Evolutionary conservation across 2,888 invertebrate genomes (phyloP), one percentile per base, ranked within the genome.

Genomic region (Melanostoma scalare): DNA sequence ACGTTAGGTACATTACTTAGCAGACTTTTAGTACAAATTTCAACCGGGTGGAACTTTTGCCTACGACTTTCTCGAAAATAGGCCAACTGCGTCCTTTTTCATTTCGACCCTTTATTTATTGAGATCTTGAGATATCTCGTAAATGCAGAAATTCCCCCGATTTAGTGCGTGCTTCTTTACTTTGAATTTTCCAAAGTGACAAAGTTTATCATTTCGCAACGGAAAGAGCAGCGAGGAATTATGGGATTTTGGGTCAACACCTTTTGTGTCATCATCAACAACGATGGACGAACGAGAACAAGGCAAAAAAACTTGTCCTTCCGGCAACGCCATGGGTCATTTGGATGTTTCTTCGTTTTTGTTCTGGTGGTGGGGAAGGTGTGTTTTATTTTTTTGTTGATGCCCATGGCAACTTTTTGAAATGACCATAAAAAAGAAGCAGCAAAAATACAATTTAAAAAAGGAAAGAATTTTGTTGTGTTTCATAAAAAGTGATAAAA

Each of bases 241-340:
- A 82, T 78, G 68, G 73, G 73, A 77, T 82, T 82, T 78, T 58
- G 82, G 82, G 82, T 82, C 82, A 82, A 82, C 82, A 82, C 82
- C 78, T 82, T 82, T 82, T 82, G 78, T 78, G 82, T 73, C 82
- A 82, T 82, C 78, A 82, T 82, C 68, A 82, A 82, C 82, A 82
- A 77, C 77, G 73, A 82, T 58, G 68, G 74, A 78, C 76, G 67
- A 6, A 55, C 30, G 65, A 71, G 65, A 20, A 44, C 20, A 67
- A 36, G 65, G 20, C 55, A 69, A 63, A 74, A 42, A 52, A 71
- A 50, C 42, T 74, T 42, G 61, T 38, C 58, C 69, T 63, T 77
- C 50, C 48, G 42, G 53, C 58, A 52, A 61, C 67, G 61, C 61
- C 48, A 56, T 69, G 74, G 74, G 74, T 76, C 76, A 72, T 72